Conservation (phyloP, 1,140 invertebrate species). For the Solenopsis invicta region DNA sequence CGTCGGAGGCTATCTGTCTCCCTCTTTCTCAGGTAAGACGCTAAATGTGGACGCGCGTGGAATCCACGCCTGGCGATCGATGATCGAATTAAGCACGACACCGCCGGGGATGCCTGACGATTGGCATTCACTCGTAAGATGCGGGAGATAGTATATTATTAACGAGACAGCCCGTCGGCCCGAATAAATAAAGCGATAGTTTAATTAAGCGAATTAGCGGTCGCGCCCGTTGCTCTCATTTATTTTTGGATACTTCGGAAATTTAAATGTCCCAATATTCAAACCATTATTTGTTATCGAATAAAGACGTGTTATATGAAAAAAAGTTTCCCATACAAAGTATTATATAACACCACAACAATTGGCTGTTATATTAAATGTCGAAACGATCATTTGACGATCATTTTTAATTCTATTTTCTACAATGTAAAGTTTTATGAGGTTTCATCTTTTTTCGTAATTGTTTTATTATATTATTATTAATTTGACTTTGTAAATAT, state of each 20-base stretch:
- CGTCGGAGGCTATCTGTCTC: conserved; percentile 40
- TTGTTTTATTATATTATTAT: background rate
- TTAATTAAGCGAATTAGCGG: conserved; percentile 53
- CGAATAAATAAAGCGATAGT: conserved; percentile 49
- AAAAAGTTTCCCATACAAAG: background rate
- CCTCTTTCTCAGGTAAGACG: conserved; percentile 33
- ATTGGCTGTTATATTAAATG: background rate
- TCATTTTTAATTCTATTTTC: background rate
- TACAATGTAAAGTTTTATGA: background rate
- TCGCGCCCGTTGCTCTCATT: conserved; percentile 9
- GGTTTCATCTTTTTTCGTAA: background rate
- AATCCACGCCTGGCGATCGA: conserved; percentile 71
- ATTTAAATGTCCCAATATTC: background rate
- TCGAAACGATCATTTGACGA: background rate
- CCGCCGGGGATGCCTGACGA: conserved; percentile 70
- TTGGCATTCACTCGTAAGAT: conserved; percentile 59
- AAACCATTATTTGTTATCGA: background rate
- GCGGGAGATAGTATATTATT: conserved; percentile 59
- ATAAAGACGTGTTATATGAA: background rate
- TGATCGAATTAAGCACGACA: conserved; percentile 77
- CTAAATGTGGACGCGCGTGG: conserved; percentile 65
- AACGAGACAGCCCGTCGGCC: conserved; percentile 51
- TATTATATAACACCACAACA: background rate
- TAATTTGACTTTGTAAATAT: background rate
- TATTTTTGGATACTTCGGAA: background rate